These are phyloP conservation scores for Coendou prehensilis DNA, from an alignment of 2,797 vertebrate genomes.

Conservation along the genomic window DNA sequence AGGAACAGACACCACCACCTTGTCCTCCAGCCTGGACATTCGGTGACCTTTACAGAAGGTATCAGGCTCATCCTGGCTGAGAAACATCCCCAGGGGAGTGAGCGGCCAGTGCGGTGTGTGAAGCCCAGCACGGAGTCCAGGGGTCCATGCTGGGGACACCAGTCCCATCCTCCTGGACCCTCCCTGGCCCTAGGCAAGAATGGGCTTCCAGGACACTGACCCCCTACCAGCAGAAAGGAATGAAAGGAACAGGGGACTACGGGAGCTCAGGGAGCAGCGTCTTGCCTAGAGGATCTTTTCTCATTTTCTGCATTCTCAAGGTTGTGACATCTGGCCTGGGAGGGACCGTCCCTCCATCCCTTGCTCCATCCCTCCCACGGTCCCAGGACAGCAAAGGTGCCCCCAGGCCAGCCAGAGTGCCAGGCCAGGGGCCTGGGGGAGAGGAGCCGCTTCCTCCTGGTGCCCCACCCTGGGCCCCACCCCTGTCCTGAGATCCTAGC, in stretches of 20 bases:
- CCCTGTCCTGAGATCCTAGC: rapidly evolving
- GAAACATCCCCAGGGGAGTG: background rate
- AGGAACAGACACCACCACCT: background rate
- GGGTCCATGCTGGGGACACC: background rate
- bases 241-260: background rate
- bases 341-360: background rate
- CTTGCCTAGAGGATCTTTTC: background rate
- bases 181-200: background rate
- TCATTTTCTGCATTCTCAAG: background rate
- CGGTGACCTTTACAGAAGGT: constrained; percentile 78
- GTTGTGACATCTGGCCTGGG: too few species aligned
- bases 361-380: background rate
- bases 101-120: background rate
- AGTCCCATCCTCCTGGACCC: background rate
- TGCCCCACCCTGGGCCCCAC: background rate
- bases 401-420: background rate
- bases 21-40: background rate
- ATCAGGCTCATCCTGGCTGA: constrained; percentile 43
- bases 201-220: background rate
- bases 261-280: rapidly evolving
- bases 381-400: background rate
- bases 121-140: background rate
- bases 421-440: background rate
- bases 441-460: background rate
- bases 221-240: too few species aligned